These are phyloP conservation scores for Lasiurus borealis DNA, from an alignment of 2,113 vertebrate genomes.

Conservation along the genomic window DNA sequence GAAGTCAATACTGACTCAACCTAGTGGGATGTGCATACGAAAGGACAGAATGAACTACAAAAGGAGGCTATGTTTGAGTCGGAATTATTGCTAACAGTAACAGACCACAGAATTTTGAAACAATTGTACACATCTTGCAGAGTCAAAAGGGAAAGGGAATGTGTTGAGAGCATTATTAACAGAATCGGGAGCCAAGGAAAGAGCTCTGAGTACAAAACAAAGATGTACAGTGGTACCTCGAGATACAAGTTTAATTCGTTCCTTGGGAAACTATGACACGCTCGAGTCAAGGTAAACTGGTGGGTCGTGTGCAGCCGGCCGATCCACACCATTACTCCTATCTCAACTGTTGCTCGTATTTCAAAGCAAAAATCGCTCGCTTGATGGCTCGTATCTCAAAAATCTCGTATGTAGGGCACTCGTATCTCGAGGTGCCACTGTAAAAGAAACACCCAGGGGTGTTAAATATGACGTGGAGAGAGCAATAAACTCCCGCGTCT, in stretches of 20 bases:
- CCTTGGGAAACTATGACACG: too few relatives aligned
- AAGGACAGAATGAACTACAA: not conserved
- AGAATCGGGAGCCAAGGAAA: not conserved
- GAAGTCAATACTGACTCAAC: not conserved
- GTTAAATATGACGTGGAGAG: not conserved
- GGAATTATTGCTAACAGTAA: not conserved
- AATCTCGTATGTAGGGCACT: too few relatives aligned
- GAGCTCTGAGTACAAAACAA: not conserved
- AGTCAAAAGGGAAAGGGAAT: not conserved
- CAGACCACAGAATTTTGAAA: not conserved
- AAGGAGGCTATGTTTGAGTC: not conserved
- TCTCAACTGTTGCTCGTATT: too few relatives aligned
- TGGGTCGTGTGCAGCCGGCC: too few relatives aligned
- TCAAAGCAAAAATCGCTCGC: too few relatives aligned
- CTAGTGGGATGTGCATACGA: not conserved
- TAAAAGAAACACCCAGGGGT: not conserved
- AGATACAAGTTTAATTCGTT: too few relatives aligned
- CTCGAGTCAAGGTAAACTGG: too few relatives aligned
- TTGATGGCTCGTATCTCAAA: too few relatives aligned
- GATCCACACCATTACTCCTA: too few relatives aligned
- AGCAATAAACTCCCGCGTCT: not conserved
- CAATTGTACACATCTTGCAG: not conserved
- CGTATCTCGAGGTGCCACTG: too few relatives aligned
- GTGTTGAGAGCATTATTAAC: not conserved
- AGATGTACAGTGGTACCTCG: too few relatives aligned